Evolutionary conservation across 1,140 invertebrate species (phyloP).

Genomic region (Diorhabda elongata): DNA sequence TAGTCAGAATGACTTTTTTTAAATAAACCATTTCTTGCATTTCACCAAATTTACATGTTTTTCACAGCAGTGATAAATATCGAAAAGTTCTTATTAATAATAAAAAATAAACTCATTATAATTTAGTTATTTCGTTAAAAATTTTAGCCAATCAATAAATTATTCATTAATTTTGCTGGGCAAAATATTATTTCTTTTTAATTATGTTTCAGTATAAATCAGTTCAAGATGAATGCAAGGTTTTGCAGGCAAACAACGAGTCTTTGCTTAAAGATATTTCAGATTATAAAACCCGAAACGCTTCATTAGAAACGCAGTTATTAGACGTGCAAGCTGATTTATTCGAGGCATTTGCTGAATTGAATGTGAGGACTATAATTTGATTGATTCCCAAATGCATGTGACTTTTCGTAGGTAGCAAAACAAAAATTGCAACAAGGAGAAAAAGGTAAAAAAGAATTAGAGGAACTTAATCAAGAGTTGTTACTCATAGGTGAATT

Average conservation of each 20-base stretch:
- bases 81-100: too few species aligned
- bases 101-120: too few species aligned
- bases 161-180: too few species aligned
- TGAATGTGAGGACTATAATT: slow-evolving; percentile 42
- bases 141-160: too few species aligned
- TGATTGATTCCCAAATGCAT: neutral
- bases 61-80: too few species aligned
- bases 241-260: slow-evolving; percentile 29
- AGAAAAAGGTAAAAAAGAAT: slow-evolving; percentile 42
- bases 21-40: too few species aligned
- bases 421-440: slow-evolving; percentile 42
- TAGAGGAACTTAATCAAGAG: slow-evolving; percentile 46
- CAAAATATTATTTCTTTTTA: neutral
- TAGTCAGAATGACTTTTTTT: too few species aligned
- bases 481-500: slow-evolving; percentile 49
- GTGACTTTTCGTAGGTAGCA: slow-evolving; percentile 31
- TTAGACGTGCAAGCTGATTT: slow-evolving; percentile 41
- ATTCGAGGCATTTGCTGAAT: slow-evolving; percentile 42
- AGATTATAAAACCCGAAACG: slow-evolving; percentile 35
- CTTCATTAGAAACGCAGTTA: slow-evolving; percentile 35
- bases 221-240: slow-evolving; percentile 44
- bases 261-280: slow-evolving; percentile 31
- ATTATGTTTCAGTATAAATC: slow-evolving; percentile 40
- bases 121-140: too few species aligned
- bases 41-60: too few species aligned